Evolutionary conservation across 2,888 invertebrate genomes (phyloP), one percentile per base, ranked within the genome.

Genomic region (Amblyteles armatorius): DNA sequence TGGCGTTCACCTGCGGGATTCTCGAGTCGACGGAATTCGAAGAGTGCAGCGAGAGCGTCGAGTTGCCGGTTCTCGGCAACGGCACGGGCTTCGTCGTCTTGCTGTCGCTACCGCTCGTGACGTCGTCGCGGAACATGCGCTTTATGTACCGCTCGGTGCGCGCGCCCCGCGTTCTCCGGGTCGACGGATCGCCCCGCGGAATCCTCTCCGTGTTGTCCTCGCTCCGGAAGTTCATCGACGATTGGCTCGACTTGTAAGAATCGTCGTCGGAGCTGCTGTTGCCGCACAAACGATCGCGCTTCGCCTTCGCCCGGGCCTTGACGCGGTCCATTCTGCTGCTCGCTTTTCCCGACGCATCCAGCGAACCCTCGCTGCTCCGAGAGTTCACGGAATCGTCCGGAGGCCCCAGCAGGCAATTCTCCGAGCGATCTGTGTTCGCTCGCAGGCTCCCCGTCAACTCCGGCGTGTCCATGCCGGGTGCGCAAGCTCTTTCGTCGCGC

Each of bases 121-220:
- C 88, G 44, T 91, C 92, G 26, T 87, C 89, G 1, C 91, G 86
- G 16, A 96, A 97, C 87, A 97, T 93, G 78, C 97, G 95, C 91
- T 97, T 97, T 79, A 97, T 96, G 91, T 97, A 97, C 78, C 97
- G 95, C 92, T 98, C 97, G 76, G 97, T 97, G 89, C 98, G 95
- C 0, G 97, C 97, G 33, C 96, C 95, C 79, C 97, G 95, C 40
- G 97, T 96, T 90, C 95, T 95, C 88, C 96, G 95, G 91, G 95
- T 96, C 57, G 95, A 93, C 0, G 96, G 95, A 81, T 95, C 95
- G 82, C 95, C 95, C 40, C 95, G 95, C 55, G 95, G 95, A 33
- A 83, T 92, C 80, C 95, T 95, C 90, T 95, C 95, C 79, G 96
- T 94, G 84, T 96, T 96, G 88, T 97, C 96, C 87, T 97, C 97